Conservation (phyloP, 2,888 invertebrate species). For the Lypha dubia region DNA sequence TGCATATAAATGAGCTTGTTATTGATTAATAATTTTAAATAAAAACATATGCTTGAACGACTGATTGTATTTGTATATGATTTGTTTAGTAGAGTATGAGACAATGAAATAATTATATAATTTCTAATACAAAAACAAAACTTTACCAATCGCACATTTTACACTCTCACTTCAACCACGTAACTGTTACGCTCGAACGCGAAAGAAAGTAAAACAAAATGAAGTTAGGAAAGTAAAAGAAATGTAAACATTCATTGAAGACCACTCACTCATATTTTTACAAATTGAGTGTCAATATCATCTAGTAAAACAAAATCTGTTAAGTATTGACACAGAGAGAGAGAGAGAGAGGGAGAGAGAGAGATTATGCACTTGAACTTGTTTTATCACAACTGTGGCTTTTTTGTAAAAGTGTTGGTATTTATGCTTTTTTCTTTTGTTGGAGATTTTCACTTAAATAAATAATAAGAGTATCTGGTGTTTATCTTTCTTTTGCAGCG, state of each 20-base stretch:
- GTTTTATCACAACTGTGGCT: constrained; percentile 52
- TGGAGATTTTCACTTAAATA: constrained; percentile 65
- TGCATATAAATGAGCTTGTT: constrained; percentile 30
- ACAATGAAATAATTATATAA: constrained; percentile 37
- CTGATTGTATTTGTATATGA: too few relatives aligned
- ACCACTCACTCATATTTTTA: background rate
- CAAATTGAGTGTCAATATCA: background rate
- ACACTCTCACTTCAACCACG: constrained; percentile 25
- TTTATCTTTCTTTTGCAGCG: background rate
- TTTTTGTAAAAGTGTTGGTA: background rate
- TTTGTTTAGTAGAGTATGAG: constrained; percentile 15
- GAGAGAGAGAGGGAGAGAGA: background rate
- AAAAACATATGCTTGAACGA: background rate
- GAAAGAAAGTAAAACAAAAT: constrained; percentile 49
- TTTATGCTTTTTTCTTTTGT: constrained; percentile 18
- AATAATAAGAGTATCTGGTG: constrained; percentile 29
- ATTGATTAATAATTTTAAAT: constrained; percentile 7
- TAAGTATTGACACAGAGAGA: background rate
- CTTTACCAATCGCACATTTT: background rate
- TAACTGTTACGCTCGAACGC: constrained; percentile 18
- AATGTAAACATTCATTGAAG: background rate
- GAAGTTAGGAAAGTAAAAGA: background rate
- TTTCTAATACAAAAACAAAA: constrained; percentile 32
- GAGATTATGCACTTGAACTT: constrained; percentile 73
- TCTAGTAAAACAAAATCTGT: constrained; percentile 16